Evolutionary conservation across 2,888 invertebrate genomes (phyloP).

Genomic region (Eupithecia inturbata): DNA sequence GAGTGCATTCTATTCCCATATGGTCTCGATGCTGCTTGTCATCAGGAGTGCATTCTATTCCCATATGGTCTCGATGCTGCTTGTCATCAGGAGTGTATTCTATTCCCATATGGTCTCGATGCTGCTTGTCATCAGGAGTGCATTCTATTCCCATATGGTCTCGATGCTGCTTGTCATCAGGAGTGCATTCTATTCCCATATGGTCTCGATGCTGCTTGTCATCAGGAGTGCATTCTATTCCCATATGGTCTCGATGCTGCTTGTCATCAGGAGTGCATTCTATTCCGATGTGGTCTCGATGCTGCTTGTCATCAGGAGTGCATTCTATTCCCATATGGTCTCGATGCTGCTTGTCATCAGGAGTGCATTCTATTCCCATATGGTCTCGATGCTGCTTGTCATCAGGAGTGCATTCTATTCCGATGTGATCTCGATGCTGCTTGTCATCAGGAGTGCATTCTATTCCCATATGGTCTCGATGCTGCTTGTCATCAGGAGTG

Average conservation of each 20-base stretch:
- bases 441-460: conserved; percentile 24
- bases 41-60: conserved; percentile 23
- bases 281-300: conserved; percentile 18
- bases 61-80: conserved; percentile 14
- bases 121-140: conserved; percentile 20
- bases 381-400: conserved; percentile 18
- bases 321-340: conserved; percentile 22
- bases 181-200: conserved; percentile 23
- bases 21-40: conserved; percentile 18
- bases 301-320: conserved; percentile 20
- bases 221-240: conserved; percentile 23
- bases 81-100: conserved; percentile 25
- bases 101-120: conserved; percentile 18
- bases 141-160: conserved; percentile 22
- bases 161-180: conserved; percentile 19
- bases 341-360: conserved; percentile 19
- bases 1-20: conserved; percentile 23
- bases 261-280: conserved; percentile 24
- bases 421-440: conserved; percentile 14
- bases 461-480: conserved; percentile 18
- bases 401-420: conserved; percentile 23
- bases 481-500: conserved; percentile 20
- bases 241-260: conserved; percentile 14
- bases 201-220: conserved; percentile 18
- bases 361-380: conserved; percentile 23